Evolutionary conservation across 2,113 vertebrate genomes (phyloP).

Genomic region (Motacilla alba): DNA sequence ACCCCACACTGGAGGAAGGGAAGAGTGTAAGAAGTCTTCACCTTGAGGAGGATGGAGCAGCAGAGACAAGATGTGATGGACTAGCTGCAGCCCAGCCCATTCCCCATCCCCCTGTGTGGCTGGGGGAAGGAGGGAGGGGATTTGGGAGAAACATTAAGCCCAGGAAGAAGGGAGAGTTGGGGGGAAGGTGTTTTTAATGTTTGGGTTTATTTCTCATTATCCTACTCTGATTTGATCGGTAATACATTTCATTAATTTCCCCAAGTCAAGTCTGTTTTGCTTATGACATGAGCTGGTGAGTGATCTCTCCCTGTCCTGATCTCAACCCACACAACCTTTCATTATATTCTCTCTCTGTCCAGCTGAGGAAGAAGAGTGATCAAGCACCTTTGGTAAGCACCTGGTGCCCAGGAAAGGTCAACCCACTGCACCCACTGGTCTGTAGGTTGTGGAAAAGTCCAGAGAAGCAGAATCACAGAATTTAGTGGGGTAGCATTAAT

Average conservation of each 20-base stretch:
- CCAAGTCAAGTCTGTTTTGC: background rate
- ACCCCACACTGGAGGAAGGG: background rate
- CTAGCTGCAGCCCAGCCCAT: background rate
- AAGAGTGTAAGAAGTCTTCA: background rate
- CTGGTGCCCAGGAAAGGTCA: background rate
- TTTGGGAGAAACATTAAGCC: background rate
- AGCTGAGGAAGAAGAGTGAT: background rate
- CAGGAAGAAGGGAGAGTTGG: background rate
- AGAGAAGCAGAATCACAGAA: background rate
- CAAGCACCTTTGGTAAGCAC: background rate
- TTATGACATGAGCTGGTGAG: background rate
- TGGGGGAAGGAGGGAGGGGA: background rate
- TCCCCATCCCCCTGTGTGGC: accelerated
- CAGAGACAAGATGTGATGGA: background rate
- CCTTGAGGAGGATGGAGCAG: background rate
- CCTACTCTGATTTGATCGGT: background rate
- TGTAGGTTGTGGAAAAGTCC: background rate
- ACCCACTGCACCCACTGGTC: background rate
- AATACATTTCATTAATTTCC: background rate
- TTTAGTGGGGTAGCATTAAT: background rate
- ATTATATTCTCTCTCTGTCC: background rate
- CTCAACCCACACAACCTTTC: background rate
- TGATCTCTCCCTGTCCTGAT: background rate
- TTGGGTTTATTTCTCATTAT: background rate
- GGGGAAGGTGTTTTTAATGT: background rate